Evolutionary conservation across 2,113 vertebrate genomes (phyloP).

Genomic region (Aegypius monachus): DNA sequence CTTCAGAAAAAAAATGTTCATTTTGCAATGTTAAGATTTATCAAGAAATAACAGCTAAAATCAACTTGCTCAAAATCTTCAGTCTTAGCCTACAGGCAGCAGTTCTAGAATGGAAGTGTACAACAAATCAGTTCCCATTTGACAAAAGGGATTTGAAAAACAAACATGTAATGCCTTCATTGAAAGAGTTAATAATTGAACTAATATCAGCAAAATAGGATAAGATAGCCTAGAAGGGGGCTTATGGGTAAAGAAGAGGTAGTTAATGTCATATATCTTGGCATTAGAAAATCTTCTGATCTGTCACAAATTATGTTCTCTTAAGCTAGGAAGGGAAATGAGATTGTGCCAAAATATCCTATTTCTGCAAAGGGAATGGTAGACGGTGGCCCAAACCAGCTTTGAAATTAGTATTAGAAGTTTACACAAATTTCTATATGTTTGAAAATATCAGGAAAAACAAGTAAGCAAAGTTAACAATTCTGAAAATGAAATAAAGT

Average conservation of each 20-base stretch:
- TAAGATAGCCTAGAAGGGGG: not conserved
- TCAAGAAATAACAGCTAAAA: not conserved
- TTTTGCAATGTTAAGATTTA: not conserved
- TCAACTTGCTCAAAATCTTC: not conserved
- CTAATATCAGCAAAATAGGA: not conserved
- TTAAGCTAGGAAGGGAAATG: not conserved
- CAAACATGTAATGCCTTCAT: not conserved
- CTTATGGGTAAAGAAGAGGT: not conserved
- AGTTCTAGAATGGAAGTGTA: not conserved
- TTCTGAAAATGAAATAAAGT: not conserved
- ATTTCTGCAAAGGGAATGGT: not conserved
- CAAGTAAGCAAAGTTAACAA: not conserved
- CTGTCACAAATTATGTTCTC: not conserved
- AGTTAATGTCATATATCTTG: not conserved
- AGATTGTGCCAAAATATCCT: not conserved
- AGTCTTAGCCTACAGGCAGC: not conserved
- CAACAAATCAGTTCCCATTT: not conserved
- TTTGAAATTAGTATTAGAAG: not conserved
- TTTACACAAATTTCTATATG: not conserved
- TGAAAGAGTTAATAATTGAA: not conserved
- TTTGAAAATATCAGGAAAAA: not conserved
- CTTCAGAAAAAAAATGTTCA: not conserved
- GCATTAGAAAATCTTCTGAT: not conserved
- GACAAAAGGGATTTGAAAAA: not conserved
- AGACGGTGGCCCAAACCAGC: not conserved